phyloP scores from a whole-genome alignment of 2,797 vertebrate species.

The Chelon labrosus region DNA sequence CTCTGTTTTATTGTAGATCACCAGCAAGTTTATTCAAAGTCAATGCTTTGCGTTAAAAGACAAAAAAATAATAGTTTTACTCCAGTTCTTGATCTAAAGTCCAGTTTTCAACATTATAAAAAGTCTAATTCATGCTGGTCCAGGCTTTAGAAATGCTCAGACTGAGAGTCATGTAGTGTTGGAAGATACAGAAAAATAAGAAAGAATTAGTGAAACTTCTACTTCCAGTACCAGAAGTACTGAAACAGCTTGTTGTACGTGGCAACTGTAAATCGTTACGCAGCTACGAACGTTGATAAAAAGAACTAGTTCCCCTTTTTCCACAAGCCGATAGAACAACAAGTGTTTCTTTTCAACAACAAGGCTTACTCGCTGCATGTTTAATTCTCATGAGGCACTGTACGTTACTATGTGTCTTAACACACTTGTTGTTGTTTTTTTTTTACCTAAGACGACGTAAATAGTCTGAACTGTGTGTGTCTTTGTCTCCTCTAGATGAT shows the following conservation, averaged over 20 bases:
- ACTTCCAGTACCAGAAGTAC: not conserved
- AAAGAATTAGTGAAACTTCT: not conserved
- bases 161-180: too few relatives aligned
- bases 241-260: not conserved
- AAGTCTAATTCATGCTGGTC: too few relatives aligned
- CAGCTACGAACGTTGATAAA: not conserved
- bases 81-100: too few relatives aligned
- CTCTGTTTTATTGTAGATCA: too few relatives aligned
- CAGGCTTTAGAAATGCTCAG: too few relatives aligned
- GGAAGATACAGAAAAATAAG: too few relatives aligned
- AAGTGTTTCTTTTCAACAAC: not conserved
- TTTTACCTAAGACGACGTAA: not conserved
- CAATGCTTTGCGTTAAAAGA: too few relatives aligned
- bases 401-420: conserved; percentile 2
- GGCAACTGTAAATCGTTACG: not conserved
- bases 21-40: too few relatives aligned
- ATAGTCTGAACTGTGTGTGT: conserved; percentile 9
- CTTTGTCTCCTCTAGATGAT: conserved; percentile 85
- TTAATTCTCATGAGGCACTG: not conserved
- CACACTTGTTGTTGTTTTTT: not conserved
- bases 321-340: not conserved
- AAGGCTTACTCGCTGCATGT: not conserved
- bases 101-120: too few relatives aligned
- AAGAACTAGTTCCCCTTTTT: not conserved
- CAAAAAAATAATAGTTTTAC: too few relatives aligned